A percentile compares a stretch with the other conserved stretches of the same genome.
These are phyloP conservation scores for Leptinotarsa lineolata DNA, from an alignment of 1,140 invertebrate species.

Conservation along the genomic window DNA sequence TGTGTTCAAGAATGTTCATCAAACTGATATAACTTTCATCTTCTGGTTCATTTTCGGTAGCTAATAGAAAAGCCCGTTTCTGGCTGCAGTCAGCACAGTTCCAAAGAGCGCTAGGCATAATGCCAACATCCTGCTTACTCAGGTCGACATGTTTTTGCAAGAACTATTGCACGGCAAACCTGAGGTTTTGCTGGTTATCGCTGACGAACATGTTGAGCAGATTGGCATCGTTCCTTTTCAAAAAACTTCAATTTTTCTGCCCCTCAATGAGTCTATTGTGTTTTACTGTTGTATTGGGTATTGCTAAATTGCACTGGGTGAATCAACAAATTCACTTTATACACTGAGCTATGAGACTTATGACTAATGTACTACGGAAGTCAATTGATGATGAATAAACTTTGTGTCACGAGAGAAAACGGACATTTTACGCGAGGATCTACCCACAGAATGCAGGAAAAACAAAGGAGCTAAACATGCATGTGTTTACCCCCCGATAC, in stretches of 20 bases:
- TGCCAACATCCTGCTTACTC: background rate
- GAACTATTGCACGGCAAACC: background rate
- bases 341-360: background rate
- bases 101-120: background rate
- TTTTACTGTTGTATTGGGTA: slow-evolving; percentile 10
- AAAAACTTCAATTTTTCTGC: background rate
- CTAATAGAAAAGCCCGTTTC: background rate
- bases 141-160: background rate
- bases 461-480: too few relatives aligned
- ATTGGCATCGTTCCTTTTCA: slow-evolving; percentile 9
- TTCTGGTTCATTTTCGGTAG: background rate
- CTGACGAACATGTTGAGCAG: slow-evolving; percentile 8
- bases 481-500: too few relatives aligned
- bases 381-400: background rate
- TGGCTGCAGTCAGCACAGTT: too few relatives aligned
- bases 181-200: background rate
- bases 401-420: background rate
- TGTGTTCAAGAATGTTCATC: background rate
- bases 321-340: background rate
- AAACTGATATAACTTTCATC: background rate
- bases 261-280: background rate
- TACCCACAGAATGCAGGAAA: too few relatives aligned
- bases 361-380: too few relatives aligned
- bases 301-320: background rate
- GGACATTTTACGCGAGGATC: background rate